Percentiles rank a stretch among this genome's conserved stretches.
These are phyloP conservation scores for Cichlasoma orientale DNA, from an alignment of 2,797 vertebrate genomes.

Conservation along the genomic window DNA sequence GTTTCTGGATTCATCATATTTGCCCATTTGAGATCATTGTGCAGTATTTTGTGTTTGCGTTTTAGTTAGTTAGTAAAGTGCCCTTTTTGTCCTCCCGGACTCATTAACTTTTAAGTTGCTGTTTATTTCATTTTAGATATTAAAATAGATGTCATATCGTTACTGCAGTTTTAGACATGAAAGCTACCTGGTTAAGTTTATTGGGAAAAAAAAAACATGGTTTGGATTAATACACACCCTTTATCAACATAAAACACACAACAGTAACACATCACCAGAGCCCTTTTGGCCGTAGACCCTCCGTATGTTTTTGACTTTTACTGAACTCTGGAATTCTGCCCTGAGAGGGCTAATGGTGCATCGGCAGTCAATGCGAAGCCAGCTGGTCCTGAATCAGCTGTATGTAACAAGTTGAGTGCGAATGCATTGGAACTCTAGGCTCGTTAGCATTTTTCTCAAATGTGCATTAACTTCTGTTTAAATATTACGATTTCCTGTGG, in stretches of 20 bases:
- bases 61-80: neutral
- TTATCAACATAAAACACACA: neutral
- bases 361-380: neutral
- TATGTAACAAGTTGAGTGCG: neutral
- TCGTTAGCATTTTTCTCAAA: too few species aligned
- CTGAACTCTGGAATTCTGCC: neutral
- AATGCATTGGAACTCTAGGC: too few species aligned
- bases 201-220: neutral
- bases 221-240: neutral
- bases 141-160: neutral
- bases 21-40: neutral
- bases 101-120: too few species aligned
- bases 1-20: neutral
- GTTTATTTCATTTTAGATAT: neutral
- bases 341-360: too few species aligned
- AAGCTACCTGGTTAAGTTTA: neutral
- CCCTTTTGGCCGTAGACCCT: neutral
- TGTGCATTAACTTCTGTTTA: neutral
- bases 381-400: neutral
- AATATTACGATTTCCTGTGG: neutral
- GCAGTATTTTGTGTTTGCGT: too few species aligned
- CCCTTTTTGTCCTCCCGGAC: neutral
- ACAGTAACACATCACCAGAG: neutral
- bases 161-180: neutral
- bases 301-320: neutral